Percentiles rank a stretch among this genome's conserved stretches.
Conservation (phyloP, 1,140 invertebrate species). For the Drosophila rhopaloa region DNA sequence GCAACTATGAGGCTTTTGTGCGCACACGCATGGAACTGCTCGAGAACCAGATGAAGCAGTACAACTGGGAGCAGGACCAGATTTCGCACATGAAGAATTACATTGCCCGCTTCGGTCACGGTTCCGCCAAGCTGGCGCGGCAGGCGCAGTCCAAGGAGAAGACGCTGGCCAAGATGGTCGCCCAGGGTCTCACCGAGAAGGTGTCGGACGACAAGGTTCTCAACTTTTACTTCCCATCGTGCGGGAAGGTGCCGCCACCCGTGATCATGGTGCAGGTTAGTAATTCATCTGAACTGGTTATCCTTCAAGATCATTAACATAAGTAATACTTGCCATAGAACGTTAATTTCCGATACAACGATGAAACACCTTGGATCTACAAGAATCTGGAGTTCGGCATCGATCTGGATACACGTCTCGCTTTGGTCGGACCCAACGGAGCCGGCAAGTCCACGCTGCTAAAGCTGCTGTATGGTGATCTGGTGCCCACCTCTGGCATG, state of each 20-base stretch:
- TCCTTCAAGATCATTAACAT: not conserved
- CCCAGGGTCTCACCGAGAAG: conserved; percentile 97
- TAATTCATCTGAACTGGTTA: not conserved
- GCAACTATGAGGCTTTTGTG: conserved; percentile 98
- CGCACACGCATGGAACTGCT: conserved; percentile 96
- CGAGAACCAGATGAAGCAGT: conserved; percentile 99
- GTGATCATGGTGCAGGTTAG: conserved; percentile 97
- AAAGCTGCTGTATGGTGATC: conserved; percentile 97
- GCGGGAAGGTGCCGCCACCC: conserved; percentile 98
- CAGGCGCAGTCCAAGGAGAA: conserved; percentile 99
- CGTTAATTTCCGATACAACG: conserved; percentile 97
- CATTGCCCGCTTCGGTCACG: conserved; percentile 99
- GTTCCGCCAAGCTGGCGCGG: conserved; percentile 98
- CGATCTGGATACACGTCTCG: conserved; percentile 98
- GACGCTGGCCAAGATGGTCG: conserved; percentile 99
- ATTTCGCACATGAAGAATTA: conserved; percentile 99
- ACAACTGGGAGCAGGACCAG: conserved; percentile 99
- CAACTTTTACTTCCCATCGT: conserved; percentile 98
- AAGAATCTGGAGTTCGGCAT: conserved; percentile 99
- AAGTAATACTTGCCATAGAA: conserved; percentile 85
- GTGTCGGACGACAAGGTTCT: conserved; percentile 95
- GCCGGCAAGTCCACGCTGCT: conserved; percentile 99
- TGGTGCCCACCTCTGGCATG: conserved; percentile 97
- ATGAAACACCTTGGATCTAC: conserved; percentile 96
- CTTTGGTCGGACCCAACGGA: conserved; percentile 99